Evolutionary conservation across 2,888 invertebrate species (phyloP), one percentile per base, ranked within the genome.

Genomic region (Eupeodes latifasciatus): DNA sequence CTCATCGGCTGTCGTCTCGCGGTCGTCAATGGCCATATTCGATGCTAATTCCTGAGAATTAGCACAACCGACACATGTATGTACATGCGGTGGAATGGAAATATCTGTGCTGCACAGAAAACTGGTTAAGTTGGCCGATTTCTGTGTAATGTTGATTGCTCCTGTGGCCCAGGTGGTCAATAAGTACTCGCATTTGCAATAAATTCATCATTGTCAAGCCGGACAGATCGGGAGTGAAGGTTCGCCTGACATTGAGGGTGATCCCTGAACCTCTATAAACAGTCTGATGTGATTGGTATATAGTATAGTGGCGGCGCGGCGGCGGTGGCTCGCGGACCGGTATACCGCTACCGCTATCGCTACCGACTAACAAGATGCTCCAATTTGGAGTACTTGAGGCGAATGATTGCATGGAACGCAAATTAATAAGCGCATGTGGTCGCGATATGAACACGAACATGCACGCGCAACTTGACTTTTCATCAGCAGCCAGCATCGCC

Each of bases 41-140:
- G 61, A 82, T 86, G 82, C 57, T 82, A 86, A 82, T 82, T 86
- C 77, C 75, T 86, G 75, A 69, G 85, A 86, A 86, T 82, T 82
- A 82, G 85, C 85, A 75, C 77, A 76, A 57, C 44, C 55, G 51
- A 12, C 57, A 12, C 57, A 57, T 14, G 14, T 40, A 57, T 14
- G 14, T 40, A 27, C 27, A 27, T 27, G 27, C 27, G 27, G 27
- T 27, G 27, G 27, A 27, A 27, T 59, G 71, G 64, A 80, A 55
- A 57, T 40, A 71, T 59, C 34, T 77, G 1, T 27, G 27, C 62
- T 55, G 53, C n/a, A 0, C n/a, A 49, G 11, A 9, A 47, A 80
- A 81, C 81, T 77, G 77, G 85, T 81, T 81, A 19, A 61, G 47
- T 55, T 69, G 59, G 61, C 81, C 36, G 75, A 61, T 34, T 62